phyloP scores from a whole-genome alignment of 1,140 invertebrate genomes.

The Platorchestia sp. region DNA sequence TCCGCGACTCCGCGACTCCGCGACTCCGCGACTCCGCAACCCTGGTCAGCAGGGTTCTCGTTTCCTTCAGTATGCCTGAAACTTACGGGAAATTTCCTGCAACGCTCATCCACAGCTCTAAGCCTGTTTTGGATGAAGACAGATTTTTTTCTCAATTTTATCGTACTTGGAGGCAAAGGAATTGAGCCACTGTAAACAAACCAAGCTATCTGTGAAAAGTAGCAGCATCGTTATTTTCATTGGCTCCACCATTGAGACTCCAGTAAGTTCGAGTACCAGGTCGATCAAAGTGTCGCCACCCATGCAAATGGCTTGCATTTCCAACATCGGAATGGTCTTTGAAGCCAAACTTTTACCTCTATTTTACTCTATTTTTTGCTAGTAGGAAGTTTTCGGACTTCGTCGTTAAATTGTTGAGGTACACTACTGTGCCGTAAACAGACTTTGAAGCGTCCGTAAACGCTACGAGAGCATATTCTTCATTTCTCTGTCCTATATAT shows the following conservation, averaged over 20 bases:
- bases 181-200: not conserved
- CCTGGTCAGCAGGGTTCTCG: not conserved
- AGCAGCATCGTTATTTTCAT: not conserved
- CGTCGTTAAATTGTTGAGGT: not conserved
- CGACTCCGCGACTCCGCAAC: too few relatives aligned
- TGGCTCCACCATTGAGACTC: not conserved
- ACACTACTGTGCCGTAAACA: not conserved
- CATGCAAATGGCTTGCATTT: not conserved
- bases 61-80: not conserved
- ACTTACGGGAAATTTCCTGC: not conserved
- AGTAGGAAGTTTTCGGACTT: not conserved
- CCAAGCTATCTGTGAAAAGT: not conserved
- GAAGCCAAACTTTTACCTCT: not conserved
- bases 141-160: not conserved
- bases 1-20: too few relatives aligned
- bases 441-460: not conserved
- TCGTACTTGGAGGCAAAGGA: not conserved
- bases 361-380: not conserved
- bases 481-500: not conserved
- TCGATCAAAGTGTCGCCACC: not conserved
- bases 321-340: not conserved
- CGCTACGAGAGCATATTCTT: not conserved
- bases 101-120: not conserved
- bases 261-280: too few relatives aligned
- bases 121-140: conserved; percentile 4